Conservation (phyloP, 2,888 invertebrate genomes). For the Adela reaumurella region DNA sequence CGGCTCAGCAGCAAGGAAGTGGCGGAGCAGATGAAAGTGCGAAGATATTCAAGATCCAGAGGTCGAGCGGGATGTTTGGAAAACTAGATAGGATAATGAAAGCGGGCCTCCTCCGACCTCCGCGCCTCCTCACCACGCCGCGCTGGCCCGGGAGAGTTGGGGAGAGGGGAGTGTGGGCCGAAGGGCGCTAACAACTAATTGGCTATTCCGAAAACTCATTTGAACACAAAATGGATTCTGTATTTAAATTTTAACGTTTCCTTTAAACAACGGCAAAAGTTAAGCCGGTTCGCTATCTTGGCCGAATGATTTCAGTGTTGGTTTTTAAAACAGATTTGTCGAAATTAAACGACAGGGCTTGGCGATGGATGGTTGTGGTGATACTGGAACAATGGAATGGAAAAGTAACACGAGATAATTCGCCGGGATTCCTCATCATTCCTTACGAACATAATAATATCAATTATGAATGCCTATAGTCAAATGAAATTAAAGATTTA, state of each 20-base stretch:
- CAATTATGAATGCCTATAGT: too few species aligned
- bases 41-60: constrained; percentile 48
- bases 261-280: constrained; percentile 49
- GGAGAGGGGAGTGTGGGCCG: constrained; percentile 34
- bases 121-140: not conserved
- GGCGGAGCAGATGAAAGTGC: constrained; percentile 34
- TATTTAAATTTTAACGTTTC: constrained; percentile 54
- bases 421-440: too few species aligned
- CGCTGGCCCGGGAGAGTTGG: not conserved
- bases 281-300: constrained; percentile 23
- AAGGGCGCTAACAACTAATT: constrained; percentile 57
- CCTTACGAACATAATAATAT: too few species aligned
- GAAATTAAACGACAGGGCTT: too few species aligned
- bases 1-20: constrained; percentile 41
- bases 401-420: too few species aligned
- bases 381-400: too few species aligned
- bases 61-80: constrained; percentile 46
- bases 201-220: constrained; percentile 57
- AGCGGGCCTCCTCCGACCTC: constrained; percentile 19
- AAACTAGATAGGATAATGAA: constrained; percentile 57
- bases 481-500: too few species aligned
- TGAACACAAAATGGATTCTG: constrained; percentile 56
- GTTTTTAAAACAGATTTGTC: too few species aligned
- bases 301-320: not conserved
- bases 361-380: too few species aligned